These are phyloP conservation scores for Chrysomela aeneicollis DNA, from an alignment of 2,888 invertebrate genomes.

Conservation along the genomic window DNA sequence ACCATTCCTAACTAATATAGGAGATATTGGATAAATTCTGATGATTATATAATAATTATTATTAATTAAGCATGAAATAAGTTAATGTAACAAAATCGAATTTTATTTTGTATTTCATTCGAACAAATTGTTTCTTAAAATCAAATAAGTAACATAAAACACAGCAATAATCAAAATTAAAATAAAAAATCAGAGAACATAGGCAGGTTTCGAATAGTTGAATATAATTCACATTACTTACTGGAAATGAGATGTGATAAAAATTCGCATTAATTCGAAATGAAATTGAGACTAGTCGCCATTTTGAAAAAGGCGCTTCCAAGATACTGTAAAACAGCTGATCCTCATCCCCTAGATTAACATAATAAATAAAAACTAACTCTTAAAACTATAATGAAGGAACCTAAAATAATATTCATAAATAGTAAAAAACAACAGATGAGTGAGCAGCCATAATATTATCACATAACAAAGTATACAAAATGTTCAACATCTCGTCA, in stretches of 20 bases:
- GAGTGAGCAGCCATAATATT: constrained; percentile 53
- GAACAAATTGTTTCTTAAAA: constrained; percentile 40
- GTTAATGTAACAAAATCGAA: constrained; percentile 41
- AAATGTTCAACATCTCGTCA: constrained; percentile 43
- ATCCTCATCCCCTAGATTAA: constrained; percentile 47
- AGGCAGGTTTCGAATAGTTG: constrained; percentile 1
- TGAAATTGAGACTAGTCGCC: constrained; percentile 48
- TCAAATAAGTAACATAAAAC: constrained; percentile 43
- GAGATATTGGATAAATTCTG: no score
- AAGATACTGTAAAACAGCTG: constrained; percentile 40
- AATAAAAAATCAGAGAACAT: constrained; percentile 39
- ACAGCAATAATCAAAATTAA: constrained; percentile 44
- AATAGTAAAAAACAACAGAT: constrained; percentile 49
- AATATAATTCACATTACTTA: neutral
- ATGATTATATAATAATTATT: no score
- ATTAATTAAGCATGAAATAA: constrained; percentile 34
- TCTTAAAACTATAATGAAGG: constrained; percentile 35
- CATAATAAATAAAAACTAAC: constrained; percentile 44
- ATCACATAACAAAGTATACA: constrained; percentile 58
- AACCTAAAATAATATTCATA: constrained; percentile 40
- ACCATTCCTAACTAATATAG: constrained; percentile 15
- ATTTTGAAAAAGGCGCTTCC: constrained; percentile 37
- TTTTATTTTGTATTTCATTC: constrained; percentile 42
- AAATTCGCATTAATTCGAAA: constrained; percentile 33
- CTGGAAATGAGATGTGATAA: constrained; percentile 30